These are phyloP conservation scores for Lydus trimaculatus DNA, from an alignment of 2,888 invertebrate genomes.

Conservation along the genomic window DNA sequence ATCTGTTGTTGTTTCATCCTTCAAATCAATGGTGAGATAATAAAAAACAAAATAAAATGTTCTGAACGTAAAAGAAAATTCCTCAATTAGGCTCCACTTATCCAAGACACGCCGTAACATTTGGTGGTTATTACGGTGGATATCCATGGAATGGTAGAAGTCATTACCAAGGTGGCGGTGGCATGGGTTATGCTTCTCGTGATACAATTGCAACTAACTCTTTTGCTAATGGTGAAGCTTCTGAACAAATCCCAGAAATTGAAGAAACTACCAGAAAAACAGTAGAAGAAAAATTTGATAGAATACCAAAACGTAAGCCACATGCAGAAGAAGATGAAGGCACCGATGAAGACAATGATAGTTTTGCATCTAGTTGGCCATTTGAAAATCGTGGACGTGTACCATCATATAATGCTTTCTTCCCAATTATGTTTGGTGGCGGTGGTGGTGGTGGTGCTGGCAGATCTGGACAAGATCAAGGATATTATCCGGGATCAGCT, in stretches of 20 bases:
- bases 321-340: constrained; percentile 39
- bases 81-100: background rate
- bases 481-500: constrained; percentile 66
- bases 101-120: constrained; percentile 47
- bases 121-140: constrained; percentile 53
- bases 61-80: background rate
- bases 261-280: constrained; percentile 18
- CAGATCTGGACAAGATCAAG: constrained; percentile 48
- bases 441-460: constrained; percentile 52
- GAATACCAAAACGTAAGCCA: constrained; percentile 33
- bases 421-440: constrained; percentile 72
- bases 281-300: constrained; percentile 18
- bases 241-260: constrained; percentile 31
- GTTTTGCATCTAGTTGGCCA: constrained; percentile 54
- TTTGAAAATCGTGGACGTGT: constrained; percentile 46
- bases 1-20: background rate
- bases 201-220: constrained; percentile 58
- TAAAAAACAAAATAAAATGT: background rate
- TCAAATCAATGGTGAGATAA: constrained; percentile 3
- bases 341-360: constrained; percentile 64
- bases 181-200: constrained; percentile 57
- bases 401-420: constrained; percentile 64
- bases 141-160: constrained; percentile 41
- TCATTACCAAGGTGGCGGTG: constrained; percentile 51
- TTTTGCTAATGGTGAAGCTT: constrained; percentile 45